Conservation (phyloP, 2,888 invertebrate species). For the Dasysyrphus albostriatus region DNA sequence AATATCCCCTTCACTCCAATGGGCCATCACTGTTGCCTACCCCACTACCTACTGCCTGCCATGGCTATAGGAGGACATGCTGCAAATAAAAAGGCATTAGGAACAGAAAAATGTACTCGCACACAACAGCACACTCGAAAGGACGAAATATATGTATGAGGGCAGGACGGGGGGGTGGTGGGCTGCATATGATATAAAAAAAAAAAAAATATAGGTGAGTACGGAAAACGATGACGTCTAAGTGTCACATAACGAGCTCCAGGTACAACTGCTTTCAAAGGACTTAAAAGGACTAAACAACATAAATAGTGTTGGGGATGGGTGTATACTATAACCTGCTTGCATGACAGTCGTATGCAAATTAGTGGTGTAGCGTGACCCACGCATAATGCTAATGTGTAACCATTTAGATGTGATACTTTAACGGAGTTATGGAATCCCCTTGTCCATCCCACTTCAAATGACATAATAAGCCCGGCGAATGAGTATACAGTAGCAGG, state of each 20-base stretch:
- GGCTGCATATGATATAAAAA: background rate
- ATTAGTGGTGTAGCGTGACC: slow-evolving; percentile 73
- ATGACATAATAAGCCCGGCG: slow-evolving; percentile 65
- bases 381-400: slow-evolving; percentile 75
- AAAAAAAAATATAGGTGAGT: slow-evolving; percentile 49
- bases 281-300: slow-evolving; percentile 55
- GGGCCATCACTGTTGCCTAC: slow-evolving; percentile 10
- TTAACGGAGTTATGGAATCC: slow-evolving; percentile 31
- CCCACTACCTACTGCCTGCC: background rate
- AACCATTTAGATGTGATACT: slow-evolving; percentile 68
- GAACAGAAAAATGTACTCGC: slow-evolving; percentile 65
- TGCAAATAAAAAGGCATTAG: slow-evolving; percentile 70
- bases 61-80: slow-evolving; percentile 14
- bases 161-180: too few species aligned
- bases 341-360: slow-evolving; percentile 73
- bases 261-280: slow-evolving; percentile 53
- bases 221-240: slow-evolving; percentile 54
- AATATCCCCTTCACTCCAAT: slow-evolving; percentile 22
- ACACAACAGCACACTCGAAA: slow-evolving; percentile 23
- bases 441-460: slow-evolving; percentile 30
- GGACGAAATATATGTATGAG: background rate
- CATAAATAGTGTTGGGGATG: slow-evolving; percentile 43
- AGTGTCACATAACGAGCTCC: slow-evolving; percentile 73
- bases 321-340: slow-evolving; percentile 31
- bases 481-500: slow-evolving; percentile 35